Evolutionary conservation across 2,797 vertebrate species (phyloP), one percentile per base, ranked within the genome.

Genomic region (Arctocebus calabarensis): DNA sequence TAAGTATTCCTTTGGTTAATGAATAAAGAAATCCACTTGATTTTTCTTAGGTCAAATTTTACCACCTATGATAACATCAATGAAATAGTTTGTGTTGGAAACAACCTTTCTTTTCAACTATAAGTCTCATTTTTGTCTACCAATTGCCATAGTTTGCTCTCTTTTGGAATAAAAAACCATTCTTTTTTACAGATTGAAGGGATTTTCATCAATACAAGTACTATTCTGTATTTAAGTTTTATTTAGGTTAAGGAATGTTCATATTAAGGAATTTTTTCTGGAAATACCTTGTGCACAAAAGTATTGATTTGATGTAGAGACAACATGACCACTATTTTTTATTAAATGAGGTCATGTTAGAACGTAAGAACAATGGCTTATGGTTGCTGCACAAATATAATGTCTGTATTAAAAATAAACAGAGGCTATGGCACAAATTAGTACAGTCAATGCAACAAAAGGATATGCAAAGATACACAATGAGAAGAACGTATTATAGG

Each of bases 1-100:
- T 79, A 92, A 74, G 59, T 40, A 64, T 29, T 75, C 40, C 2
- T 95, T 93, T 75, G 87, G 6, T 81, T 74, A 97, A 71, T 45
- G 7, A 95, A 85, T 34, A 85, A 70, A n/a, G n/a, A 96, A 92
- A 34, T 52, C 62, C 11, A 70, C 75, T n/a, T 11, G 23, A 64
- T 71, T 43, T 70, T 70, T 74, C 52, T 94, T 75, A 52, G 27
- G 27, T 75, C 62, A 90, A 59, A 90, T 85, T 88, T 79, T 92
- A 75, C 32, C 78, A 90, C 43, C 64, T 27, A 88, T 34, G 43
- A 62, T 68, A 94, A 84, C 59, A 4, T 45, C 84, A 90, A 94
- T 75, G 3, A 87, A 94, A 92, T 64, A 86, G 85, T 66, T 62
- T 88, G 11, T 87, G 23, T 20, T 85, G 57, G 40, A 81, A 93